These are phyloP conservation scores for Laothoe populi DNA, from an alignment of 2,888 invertebrate species.

Conservation along the genomic window DNA sequence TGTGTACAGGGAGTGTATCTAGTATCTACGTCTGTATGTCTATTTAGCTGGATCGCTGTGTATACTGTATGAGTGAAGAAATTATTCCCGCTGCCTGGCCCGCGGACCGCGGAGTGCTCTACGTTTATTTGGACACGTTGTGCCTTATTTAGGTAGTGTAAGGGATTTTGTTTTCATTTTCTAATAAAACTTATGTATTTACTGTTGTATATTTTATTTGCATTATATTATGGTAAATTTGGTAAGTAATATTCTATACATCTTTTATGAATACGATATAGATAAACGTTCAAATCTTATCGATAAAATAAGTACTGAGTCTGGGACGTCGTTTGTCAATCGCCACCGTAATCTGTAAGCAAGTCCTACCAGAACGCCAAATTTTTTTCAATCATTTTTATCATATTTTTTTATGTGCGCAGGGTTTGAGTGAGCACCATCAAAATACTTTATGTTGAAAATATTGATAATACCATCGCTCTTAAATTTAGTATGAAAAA, in stretches of 20 bases:
- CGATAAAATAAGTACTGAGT: too few species aligned
- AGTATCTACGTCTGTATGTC: constrained; percentile 17
- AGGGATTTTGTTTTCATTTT: constrained; percentile 83
- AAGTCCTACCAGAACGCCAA: too few species aligned
- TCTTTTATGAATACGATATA: background rate
- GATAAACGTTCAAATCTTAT: too few species aligned
- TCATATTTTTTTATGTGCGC: too few species aligned
- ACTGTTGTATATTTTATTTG: constrained; percentile 46
- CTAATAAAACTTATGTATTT: constrained; percentile 81
- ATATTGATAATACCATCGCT: too few species aligned
- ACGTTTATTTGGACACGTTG: constrained; percentile 70
- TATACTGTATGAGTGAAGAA: constrained; percentile 32
- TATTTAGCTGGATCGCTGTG: constrained; percentile 34
- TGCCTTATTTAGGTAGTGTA: constrained; percentile 83
- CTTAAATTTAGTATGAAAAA: too few species aligned
- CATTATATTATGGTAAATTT: background rate
- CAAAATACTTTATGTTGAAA: too few species aligned
- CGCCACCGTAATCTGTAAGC: too few species aligned
- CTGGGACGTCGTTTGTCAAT: too few species aligned
- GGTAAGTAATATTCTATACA: background rate
- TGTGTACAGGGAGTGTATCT: constrained; percentile 56
- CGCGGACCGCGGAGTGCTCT: constrained; percentile 31
- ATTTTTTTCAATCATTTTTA: too few species aligned
- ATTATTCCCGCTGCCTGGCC: constrained; percentile 18
- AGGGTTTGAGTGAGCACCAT: too few species aligned